Conservation (phyloP, 2,113 vertebrate species). For the Cochlearius cochlearius region DNA sequence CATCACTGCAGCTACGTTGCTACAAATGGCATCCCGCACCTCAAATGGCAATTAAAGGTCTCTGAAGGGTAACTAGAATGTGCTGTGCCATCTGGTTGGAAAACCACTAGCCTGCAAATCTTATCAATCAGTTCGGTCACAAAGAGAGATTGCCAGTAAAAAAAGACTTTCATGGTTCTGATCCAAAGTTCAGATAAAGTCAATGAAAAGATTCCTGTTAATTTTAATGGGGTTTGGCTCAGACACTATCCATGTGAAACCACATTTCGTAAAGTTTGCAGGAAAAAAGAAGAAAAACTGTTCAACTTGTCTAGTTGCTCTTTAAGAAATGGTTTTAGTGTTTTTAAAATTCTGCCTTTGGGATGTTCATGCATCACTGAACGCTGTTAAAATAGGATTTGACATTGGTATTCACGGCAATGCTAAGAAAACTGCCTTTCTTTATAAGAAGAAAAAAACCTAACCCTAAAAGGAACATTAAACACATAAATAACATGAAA, state of each 20-base stretch:
- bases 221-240: background rate
- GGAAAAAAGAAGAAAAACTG: background rate
- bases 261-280: background rate
- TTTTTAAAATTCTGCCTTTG: slow-evolving; percentile 44
- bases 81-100: background rate
- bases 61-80: background rate
- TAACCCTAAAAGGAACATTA: slow-evolving; percentile 35
- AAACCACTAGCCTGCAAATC: background rate
- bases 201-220: background rate
- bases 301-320: background rate
- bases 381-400: slow-evolving; percentile 28
- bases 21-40: background rate
- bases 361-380: slow-evolving; percentile 42
- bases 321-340: slow-evolving; percentile 28
- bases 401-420: slow-evolving; percentile 36
- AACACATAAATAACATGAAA: slow-evolving; percentile 38
- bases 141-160: background rate
- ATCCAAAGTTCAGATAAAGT: background rate
- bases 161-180: background rate
- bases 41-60: background rate
- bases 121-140: background rate
- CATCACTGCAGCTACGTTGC: background rate
- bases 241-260: background rate
- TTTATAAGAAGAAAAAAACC: background rate
- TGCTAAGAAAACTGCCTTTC: slow-evolving; percentile 43